Base-by-base conservation (phyloP, 2,797 vertebrate species). In the Sebastes aleutianus region DNA sequence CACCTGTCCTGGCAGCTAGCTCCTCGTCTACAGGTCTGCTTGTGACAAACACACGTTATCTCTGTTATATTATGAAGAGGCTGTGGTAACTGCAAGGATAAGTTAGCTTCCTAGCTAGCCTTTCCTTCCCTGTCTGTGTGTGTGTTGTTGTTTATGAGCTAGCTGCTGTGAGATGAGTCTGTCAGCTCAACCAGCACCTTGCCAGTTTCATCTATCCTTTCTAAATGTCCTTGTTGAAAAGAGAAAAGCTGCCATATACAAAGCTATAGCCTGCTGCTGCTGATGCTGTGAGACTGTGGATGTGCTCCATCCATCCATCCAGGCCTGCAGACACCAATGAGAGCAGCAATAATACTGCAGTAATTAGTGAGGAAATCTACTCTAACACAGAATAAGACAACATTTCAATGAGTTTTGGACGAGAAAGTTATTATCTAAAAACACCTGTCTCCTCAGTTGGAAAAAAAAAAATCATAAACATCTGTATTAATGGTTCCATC, bases 31-130 rank as follows among this genome's bases (percentile, higher is more conserved):
- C 39, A 50, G 31, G 39, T 34, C 18, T 24, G 16, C 14, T 2
- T 20, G 58, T 76, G 56, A 65, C n/a, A 39, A 39, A 39, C 5
- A 2, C 3, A 0, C 67, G 18, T 14, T 54, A 0, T 29, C n/a
- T 9, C 9, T 62, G 39, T n/a, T 20, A 9, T 50, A 7, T 54
- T 9, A 4, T 20, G 3, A 32, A 39, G 61, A 31, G 6, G 5
- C 43, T 34, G 20, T 9, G 13, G 11, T 27, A 29, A 29, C n/a
- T 80, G 54, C 18, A 5, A 20, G n/a, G 63, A 69, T 10, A 59
- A 78, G 74, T 82, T 86, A 88, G 82, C 83, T 62, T 47, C 22
- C 74, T 87, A 70, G 88, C 89, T 78, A 50, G n/a, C 78, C 7
- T 9, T 32, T 31, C 29, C 57, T 34, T 29, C 50, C 8, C 5